Base-by-base conservation (phyloP, 1,140 invertebrate genomes). In the Diabrotica undecimpunctata region DNA sequence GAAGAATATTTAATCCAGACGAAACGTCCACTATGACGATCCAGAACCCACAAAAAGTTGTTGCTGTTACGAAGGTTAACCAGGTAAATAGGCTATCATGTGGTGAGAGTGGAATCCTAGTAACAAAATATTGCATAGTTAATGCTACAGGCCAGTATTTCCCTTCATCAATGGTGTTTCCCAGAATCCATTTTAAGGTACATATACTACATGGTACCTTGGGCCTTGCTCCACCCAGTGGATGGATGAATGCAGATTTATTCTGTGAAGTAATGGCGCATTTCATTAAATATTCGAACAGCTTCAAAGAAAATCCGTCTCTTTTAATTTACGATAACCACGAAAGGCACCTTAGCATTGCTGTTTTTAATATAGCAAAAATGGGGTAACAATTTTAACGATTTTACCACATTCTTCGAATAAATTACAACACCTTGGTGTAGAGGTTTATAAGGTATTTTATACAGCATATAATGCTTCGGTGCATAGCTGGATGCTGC, bases 21-120 rank as follows among this genome's bases (percentile, higher is more conserved):
- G 82, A 83, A 70, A 83, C 79, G 5, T 81, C 80, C n/a, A 66
- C 81, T 41, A 78, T 78, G 37, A 82, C n/a, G n/a, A n/a, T n/a
- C n/a, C n/a, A n/a, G n/a, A n/a, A n/a, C n/a, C n/a, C n/a, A n/a
- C n/a, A n/a, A n/a, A n/a, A n/a, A n/a, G n/a, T n/a, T n/a, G n/a
- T n/a, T n/a, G n/a, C n/a, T n/a, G n/a, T n/a, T n/a, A n/a, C n/a
- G n/a, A 80, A 80, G 37, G 51, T 65, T 50, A 76, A 77, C 54
- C 77, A 83, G 74, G 75, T 83, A 3, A 78, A 79, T 51, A 36
- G 74, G 62, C 57, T 81, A n/a, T 81, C 77, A 6, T 81, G 78
- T 35, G 78, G 73, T 5, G 81, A 83, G 75, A 65, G 77, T 36
- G 80, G 78, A 51, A 74, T 73, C 10, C 69, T 81, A 51, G 59